These are phyloP conservation scores for Steatornis caripensis DNA, from an alignment of 2,113 vertebrate genomes.

Conservation along the genomic window DNA sequence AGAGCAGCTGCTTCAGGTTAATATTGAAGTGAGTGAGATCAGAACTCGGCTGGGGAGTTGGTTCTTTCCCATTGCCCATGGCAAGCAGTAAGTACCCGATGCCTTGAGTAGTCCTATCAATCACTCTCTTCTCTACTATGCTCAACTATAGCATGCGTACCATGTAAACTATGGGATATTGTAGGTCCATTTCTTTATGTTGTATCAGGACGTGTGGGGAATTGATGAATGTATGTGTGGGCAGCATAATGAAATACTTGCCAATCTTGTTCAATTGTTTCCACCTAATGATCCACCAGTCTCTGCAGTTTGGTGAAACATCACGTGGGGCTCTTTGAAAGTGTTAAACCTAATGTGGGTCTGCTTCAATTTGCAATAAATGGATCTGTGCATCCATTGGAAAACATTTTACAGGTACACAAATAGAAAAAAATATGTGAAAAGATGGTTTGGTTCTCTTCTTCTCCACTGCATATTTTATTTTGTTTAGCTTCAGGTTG, in stretches of 20 bases:
- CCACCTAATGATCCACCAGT: background rate
- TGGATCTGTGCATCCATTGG: background rate
- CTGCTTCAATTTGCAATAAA: background rate
- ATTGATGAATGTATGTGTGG: background rate
- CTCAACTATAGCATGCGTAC: background rate
- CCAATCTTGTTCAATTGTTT: background rate
- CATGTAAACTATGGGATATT: background rate
- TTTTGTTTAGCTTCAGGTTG: background rate
- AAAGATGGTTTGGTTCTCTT: background rate
- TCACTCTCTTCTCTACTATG: background rate
- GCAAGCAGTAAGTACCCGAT: background rate
- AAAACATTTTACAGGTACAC: background rate
- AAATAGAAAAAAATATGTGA: background rate
- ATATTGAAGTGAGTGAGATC: background rate
- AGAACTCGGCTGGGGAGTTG: background rate
- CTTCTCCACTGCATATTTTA: background rate
- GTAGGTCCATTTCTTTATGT: background rate
- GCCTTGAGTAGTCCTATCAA: background rate
- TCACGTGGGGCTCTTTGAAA: background rate
- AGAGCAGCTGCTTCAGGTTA: background rate
- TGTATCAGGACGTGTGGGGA: background rate
- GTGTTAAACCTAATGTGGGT: background rate
- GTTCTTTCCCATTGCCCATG: background rate
- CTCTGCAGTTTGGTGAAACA: background rate
- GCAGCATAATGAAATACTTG: background rate